Evolutionary conservation across 2,888 invertebrate species (phyloP), one percentile per base, ranked within the genome.

Genomic region (Diploptera punctata): DNA sequence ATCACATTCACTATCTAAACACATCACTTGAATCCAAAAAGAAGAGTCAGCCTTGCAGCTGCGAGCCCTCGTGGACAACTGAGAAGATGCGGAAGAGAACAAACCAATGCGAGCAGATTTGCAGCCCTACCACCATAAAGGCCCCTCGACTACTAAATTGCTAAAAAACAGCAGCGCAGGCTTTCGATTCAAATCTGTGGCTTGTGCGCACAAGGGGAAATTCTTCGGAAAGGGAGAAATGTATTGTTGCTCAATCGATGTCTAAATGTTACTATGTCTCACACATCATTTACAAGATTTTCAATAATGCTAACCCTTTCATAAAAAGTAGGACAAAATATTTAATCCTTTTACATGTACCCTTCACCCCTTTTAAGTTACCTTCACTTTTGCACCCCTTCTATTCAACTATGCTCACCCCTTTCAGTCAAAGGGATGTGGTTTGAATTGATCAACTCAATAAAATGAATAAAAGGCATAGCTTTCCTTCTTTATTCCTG

Each of bases 271-370:
- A 57, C 67, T 43, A 67, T 26, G 47, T 65, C 65, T 44, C 47
- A 26, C 65, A 72, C 47, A 54, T 60, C 43, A 72, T 72, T 72
- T 68, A 72, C 67, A 52, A 61, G 47, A 60, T 57, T 72, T 72
- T 68, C 47, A 72, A 67, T 68, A 72, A 72, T 72, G 18, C 72
- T n/a, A 72, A 72, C 72, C 72, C 72, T 72, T 72, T 44, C 19
- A 19, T 65, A 24, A 38, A 72, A 67, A 60, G 26, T 18, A 61
- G 43, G 26, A 72, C 65, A 71, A 68, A 67, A 19, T 16, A 18
- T 71, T 68, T 47, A 60, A 68, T 61, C 68, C 72, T 47, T 68
- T 68, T 43, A 72, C 60, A 72, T 10, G 68, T n/a, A 67, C 61
- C 31, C 21, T n/a, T 26, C 67, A 43, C 31, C 71, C 68, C 72